Base-by-base conservation (phyloP, 2,113 vertebrate genomes). In the Cardinalis cardinalis region DNA sequence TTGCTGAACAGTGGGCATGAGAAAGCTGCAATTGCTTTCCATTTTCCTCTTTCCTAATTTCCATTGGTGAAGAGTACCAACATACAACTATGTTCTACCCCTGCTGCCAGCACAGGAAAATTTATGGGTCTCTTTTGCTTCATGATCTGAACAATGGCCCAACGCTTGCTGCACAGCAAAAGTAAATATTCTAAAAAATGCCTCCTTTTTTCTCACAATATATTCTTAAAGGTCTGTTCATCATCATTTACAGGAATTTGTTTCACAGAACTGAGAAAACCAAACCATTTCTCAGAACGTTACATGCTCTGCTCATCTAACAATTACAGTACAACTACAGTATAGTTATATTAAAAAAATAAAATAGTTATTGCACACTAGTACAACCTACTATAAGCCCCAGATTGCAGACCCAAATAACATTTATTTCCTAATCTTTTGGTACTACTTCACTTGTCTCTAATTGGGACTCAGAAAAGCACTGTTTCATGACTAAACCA, bases 141-240 rank as follows among this genome's bases (percentile, higher is more conserved):
- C 36, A 26, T 14, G 12, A 49, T 71, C 29, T 72, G 24, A 83
- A 70, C 0, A 0, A 41, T 24, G 44, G 11, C 25, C 19, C n/a
- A 78, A 75, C 7, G 12, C 8, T 63, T 78, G 14, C 40, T 74
- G 40, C 40, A 68, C 14, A 55, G 40, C 9, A 55, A 76, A 87
- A 14, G 26, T 11, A 77, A 32, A 28, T 49, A 70, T 31, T 63
- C 16, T 56, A 55, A 12, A 64, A 81, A 87, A 68, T 4, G 3
- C 6, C 5, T 69, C 43, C 21, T 55, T 90, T 61, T n/a, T 28
- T 8, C 32, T 71, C 32, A 41, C 73, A 76, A 66, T 73, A 73
- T 51, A 63, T 55, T 52, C 46, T 51, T 83, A 26, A 44, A 53
- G 2, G 3, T 56, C 21, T 48, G 31, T 43, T 88, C n/a, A n/a